Evolutionary conservation across 2,888 invertebrate species (phyloP).

Genomic region (Rhamnusium bicolor): DNA sequence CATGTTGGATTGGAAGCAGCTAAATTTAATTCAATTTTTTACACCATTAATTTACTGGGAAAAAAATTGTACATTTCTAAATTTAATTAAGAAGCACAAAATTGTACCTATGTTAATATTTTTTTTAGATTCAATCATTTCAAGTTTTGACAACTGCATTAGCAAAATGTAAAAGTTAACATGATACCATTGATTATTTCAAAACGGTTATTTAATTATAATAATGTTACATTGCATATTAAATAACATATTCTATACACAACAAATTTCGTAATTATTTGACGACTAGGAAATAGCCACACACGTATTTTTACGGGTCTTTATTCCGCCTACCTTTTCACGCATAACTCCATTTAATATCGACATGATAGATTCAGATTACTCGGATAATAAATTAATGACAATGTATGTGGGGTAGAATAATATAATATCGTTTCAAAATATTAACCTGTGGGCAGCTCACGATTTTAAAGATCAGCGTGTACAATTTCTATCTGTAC

Average conservation of each 20-base stretch:
- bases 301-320: background rate
- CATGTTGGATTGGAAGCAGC: too few relatives aligned
- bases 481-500: slow-evolving; percentile 28
- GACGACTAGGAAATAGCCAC: slow-evolving; percentile 13
- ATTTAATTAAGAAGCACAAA: background rate
- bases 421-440: slow-evolving; percentile 44
- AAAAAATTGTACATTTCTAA: background rate
- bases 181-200: background rate
- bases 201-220: slow-evolving; percentile 9
- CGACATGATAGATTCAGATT: background rate
- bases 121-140: too few relatives aligned
- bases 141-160: background rate
- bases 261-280: slow-evolving; percentile 15
- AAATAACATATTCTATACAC: slow-evolving; percentile 18
- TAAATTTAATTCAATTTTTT: background rate
- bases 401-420: slow-evolving; percentile 37
- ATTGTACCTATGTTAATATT: too few relatives aligned
- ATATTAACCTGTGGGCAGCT: slow-evolving; percentile 46
- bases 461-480: slow-evolving; percentile 44
- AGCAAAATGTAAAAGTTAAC: background rate
- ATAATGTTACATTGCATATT: background rate
- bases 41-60: background rate
- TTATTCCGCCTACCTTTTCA: slow-evolving; percentile 12
- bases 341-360: slow-evolving; percentile 3
- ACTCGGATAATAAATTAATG: slow-evolving; percentile 20